A percentile compares a stretch with the other conserved stretches of the same genome.
Evolutionary conservation across 2,888 invertebrate species (phyloP).

Genomic region (Clivina fossor): DNA sequence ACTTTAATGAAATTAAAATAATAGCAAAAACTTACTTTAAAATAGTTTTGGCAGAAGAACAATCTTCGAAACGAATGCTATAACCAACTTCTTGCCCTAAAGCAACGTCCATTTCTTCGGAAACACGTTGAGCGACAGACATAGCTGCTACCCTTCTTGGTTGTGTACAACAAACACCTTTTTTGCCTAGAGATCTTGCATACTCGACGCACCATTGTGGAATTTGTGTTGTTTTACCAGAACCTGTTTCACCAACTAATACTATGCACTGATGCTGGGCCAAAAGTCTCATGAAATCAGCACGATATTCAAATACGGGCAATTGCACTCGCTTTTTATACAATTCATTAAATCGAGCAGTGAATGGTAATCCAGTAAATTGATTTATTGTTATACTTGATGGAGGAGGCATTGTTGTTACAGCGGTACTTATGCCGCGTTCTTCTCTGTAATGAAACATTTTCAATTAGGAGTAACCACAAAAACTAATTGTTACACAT

Average conservation of each 20-base stretch:
- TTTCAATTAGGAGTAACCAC: too few relatives aligned
- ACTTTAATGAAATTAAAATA: background rate
- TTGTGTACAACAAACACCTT: slow-evolving; percentile 94
- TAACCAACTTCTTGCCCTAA: slow-evolving; percentile 92
- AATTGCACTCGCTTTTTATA: slow-evolving; percentile 85
- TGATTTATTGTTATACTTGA: slow-evolving; percentile 68
- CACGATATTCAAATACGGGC: slow-evolving; percentile 97
- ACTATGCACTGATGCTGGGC: slow-evolving; percentile 93
- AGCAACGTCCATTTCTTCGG: slow-evolving; percentile 98
- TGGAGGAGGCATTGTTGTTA: slow-evolving; percentile 48
- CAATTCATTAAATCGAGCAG: slow-evolving; percentile 85
- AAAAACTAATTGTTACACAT: too few relatives aligned
- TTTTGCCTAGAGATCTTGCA: slow-evolving; percentile 65
- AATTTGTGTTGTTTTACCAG: slow-evolving; percentile 99
- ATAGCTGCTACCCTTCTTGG: slow-evolving; percentile 98
- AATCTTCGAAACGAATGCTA: slow-evolving; percentile 98
- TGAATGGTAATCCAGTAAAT: slow-evolving; percentile 80
- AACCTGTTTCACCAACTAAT: slow-evolving; percentile 98
- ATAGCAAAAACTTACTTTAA: slow-evolving; percentile 69
- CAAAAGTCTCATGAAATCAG: slow-evolving; percentile 93
- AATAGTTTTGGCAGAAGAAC: slow-evolving; percentile 90
- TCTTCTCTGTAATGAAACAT: slow-evolving; percentile 56
- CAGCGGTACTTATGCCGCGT: slow-evolving; percentile 53
- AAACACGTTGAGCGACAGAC: slow-evolving; percentile 98
- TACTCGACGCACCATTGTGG: slow-evolving; percentile 93